Evolutionary conservation across 2,888 invertebrate species (phyloP), one percentile per base, ranked within the genome.

Genomic region (Dermolepida albohirtum): DNA sequence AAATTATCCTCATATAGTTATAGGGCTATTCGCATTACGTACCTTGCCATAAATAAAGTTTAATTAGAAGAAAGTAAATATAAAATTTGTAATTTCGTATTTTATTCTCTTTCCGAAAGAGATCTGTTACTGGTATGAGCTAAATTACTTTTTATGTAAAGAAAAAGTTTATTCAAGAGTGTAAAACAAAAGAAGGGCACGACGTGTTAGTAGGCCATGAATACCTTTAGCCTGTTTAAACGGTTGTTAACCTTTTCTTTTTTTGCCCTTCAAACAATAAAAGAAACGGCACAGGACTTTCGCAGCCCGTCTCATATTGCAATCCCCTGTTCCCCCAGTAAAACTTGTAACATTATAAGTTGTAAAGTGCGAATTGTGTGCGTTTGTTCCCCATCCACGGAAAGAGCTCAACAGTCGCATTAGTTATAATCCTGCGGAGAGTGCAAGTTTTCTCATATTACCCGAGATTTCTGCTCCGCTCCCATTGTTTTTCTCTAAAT

Each of bases 361-460:
- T 54, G 34, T 17, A 40, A 54, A 54, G 39, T 54, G 54, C 39
- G 54, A 54, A 34, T 34, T 34, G 34, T 34, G 34, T 16, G 47
- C 8, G 47, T 47, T 14, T 47, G 22, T 22, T 11, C 17, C 49
- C 14, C 17, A 47, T 29, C 47, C 59, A 7, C 34, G 34, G 10
- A 34, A 34, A 34, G 17, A 47, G 44, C 59, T 49, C 14, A 11
- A 34, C 47, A 29, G 34, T 44, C 27, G 59, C 49, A 59, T 66
- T 57, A 66, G 57, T 55, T 51, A 59, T 66, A 59, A 66, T 66
- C 50, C 59, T 22, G 59, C 59, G 41, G 29, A 41, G 51, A 66
- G 49, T 51, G 51, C 59, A 66, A 66, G 59, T 66, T 66, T 59
- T 66, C 66, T 66, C 57, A 66, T 66, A 66, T 66, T 66, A 66